These are phyloP conservation scores for Neostethus bicornis DNA, from an alignment of 2,797 vertebrate genomes.

Conservation along the genomic window DNA sequence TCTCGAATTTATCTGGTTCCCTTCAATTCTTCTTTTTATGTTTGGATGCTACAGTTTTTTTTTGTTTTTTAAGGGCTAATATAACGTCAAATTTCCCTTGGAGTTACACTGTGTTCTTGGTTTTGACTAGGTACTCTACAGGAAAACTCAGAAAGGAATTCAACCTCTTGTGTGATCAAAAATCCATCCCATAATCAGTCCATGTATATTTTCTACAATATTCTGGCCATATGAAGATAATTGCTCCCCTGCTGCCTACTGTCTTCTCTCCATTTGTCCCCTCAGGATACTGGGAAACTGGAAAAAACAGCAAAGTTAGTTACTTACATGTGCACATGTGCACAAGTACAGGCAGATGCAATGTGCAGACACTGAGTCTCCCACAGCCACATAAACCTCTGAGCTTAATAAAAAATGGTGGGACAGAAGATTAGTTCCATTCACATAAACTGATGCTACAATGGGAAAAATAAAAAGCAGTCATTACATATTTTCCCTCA, in stretches of 20 bases:
- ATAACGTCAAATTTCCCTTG: neutral
- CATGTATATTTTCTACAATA: slow-evolving; percentile 32
- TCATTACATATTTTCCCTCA: neutral
- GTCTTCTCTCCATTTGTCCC: slow-evolving; percentile 42
- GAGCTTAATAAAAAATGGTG: slow-evolving; percentile 21
- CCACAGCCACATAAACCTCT: slow-evolving; percentile 24
- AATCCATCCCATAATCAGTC: slow-evolving; percentile 27
- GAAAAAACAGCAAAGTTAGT: slow-evolving; percentile 10
- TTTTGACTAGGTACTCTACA: slow-evolving; percentile 20
- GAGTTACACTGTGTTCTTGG: neutral
- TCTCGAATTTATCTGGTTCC: neutral
- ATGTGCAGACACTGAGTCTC: slow-evolving; percentile 7
- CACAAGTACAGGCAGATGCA: slow-evolving; percentile 1
- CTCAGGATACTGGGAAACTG: slow-evolving; percentile 40
- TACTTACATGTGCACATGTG: slow-evolving; percentile 15
- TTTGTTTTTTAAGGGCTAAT: neutral
- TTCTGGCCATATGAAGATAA: slow-evolving; percentile 54
- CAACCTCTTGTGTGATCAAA: slow-evolving; percentile 17
- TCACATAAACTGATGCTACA: slow-evolving; percentile 36
- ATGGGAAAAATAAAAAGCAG: slow-evolving; percentile 40
- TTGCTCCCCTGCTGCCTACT: slow-evolving; percentile 40
- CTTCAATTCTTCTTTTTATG: neutral
- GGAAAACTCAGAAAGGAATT: slow-evolving; percentile 14
- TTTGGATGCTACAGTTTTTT: neutral
- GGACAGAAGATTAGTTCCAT: slow-evolving; percentile 16